Base-by-base conservation (phyloP, 2,888 invertebrate species). In the Aromia moschata region DNA sequence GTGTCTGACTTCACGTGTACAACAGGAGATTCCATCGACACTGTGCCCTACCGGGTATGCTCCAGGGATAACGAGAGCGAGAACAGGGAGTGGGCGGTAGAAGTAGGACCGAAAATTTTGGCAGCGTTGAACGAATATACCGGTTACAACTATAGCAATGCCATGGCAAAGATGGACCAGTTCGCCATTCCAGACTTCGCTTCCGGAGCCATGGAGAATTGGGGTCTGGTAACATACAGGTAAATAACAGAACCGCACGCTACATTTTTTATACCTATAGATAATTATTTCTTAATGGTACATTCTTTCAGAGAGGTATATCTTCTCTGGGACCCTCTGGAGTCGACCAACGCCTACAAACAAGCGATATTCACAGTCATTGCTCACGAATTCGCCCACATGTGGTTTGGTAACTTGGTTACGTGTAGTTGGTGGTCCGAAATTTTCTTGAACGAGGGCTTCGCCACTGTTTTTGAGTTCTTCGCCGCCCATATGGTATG, bases 321-420 rank as follows among this genome's bases (percentile, higher is more conserved):
- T 0, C 80, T 89, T 37, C 77, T 89, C 0, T 83, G 82, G 65
- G 79, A 83, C 49, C 73, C 72, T n/a, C 55, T 65, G 0, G 77
- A 84, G 40, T 83, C 85, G 0, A 82, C 87, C 20, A 83, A 86
- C 37, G 83, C 82, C 65, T 85, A 87, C 65, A 84, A 85, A 67
- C 87, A 91, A 68, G 83, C 84, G 43, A 84, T 91, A 1, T 87
- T 88, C 0, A 84, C 87, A 16, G 86, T 89, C 1, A 83, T 91
- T 1, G 84, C 89, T 0, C 94, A 94, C 72, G 94, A 94, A 77
- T 79, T 92, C 51, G 87, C 91, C 0, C 94, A 94, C 76, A 90
- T 89, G 84, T 93, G 92, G 92, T 91, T 92, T 69, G 92, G 92
- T 4, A 90, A 92, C 74, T 81, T 89, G 14, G 87, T 92, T 11